Evolutionary conservation across 2,113 vertebrate genomes (phyloP).

Genomic region (Chionis minor): DNA sequence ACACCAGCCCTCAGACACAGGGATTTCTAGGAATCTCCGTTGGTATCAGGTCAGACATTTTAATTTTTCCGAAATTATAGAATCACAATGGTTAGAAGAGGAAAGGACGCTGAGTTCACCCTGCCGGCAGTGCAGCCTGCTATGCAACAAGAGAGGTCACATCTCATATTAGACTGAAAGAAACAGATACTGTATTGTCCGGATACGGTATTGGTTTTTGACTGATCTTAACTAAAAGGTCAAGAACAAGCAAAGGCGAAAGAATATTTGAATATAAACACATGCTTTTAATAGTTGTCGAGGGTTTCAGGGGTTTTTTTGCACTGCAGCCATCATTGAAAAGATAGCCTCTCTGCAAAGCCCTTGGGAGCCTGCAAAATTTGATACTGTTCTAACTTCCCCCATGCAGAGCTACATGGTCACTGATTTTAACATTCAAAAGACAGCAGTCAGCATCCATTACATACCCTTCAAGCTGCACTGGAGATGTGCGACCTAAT

Average conservation of each 20-base stretch:
- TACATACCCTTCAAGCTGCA: constrained; percentile 62
- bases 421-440: constrained; percentile 64
- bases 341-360: background rate
- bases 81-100: background rate
- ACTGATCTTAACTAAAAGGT: constrained; percentile 34
- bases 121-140: background rate
- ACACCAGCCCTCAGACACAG: background rate
- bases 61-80: background rate
- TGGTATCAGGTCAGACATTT: background rate
- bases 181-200: constrained; percentile 8
- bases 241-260: background rate
- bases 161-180: background rate
- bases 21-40: background rate
- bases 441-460: constrained; percentile 58
- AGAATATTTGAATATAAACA: constrained; percentile 46
- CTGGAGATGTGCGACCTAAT: constrained; percentile 56
- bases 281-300: background rate
- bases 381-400: constrained; percentile 31
- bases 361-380: constrained; percentile 40
- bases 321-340: background rate
- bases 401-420: constrained; percentile 13
- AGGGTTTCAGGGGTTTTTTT: background rate
- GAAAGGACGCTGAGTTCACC: background rate
- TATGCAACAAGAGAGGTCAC: background rate
- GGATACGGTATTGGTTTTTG: background rate